Base-by-base conservation (phyloP, 1,140 invertebrate genomes). In the Drosophila serrata region DNA sequence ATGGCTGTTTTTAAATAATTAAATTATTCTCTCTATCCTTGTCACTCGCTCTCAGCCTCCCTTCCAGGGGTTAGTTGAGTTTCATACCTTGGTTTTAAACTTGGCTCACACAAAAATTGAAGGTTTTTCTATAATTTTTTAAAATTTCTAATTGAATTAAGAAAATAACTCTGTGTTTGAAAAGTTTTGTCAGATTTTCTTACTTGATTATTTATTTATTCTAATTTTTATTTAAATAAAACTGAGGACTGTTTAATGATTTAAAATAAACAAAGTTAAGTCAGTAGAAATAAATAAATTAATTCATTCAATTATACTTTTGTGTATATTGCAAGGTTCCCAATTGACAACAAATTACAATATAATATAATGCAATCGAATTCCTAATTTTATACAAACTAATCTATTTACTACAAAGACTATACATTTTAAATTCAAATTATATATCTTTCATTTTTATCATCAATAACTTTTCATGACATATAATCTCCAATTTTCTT, bases 371-470 rank as follows among this genome's bases (percentile, higher is more conserved):
- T 4, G 1, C 7, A n/a, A 1, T 17, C 4, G 3, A 40, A 8
- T 9, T 17, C 3, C 1, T 6, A 43, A 4, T 17, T 40, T 9
- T 1, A 6, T 15, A 1, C 37, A 13, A 12, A 13, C 11, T 35
- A 13, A 12, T 1, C 11, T 5, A 35, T 35, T 35, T 39, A n/a
- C n/a, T 22, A 22, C 1, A 9, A 24, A 1, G 13, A 8, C 17
- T 55, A 61, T 55, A n/a, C n/a, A n/a, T n/a, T 39, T 61, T 17
- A 12, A 61, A 61, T 55, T 55, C 31, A 17, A 33, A 24, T 35
- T 24, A 35, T 17, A 35, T 15, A 17, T 24, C n/a, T 37, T 13
- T 27, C 19, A 29, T 46, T 6, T 1, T 40, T 19, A 17, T 62
- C 33, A 62, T 6, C 15, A 9, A 58, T 17, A 53, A 27, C 7